Evolutionary conservation across 2,888 invertebrate species (phyloP), one percentile per base, ranked within the genome.

Genomic region (Adelognathus sp.): DNA sequence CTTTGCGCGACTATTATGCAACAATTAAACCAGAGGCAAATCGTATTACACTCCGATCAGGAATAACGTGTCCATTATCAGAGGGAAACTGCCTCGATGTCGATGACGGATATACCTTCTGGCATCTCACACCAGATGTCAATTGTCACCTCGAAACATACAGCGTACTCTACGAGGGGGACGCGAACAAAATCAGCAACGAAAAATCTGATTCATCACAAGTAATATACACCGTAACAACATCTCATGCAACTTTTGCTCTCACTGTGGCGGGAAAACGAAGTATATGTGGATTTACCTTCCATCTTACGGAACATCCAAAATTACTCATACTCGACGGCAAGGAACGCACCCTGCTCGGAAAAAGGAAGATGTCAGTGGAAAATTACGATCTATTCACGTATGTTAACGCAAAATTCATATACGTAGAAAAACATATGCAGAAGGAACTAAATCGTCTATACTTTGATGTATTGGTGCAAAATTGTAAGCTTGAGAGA

Each of bases 51-150:
- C 14, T 80, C 1, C 56, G 29, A 3, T 80, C 73, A 0, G 72
- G 81, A 41, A 9, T 41, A 1, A 6, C 36, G 0, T 81, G 79
- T 11, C 3, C 18, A 7, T 29, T 82, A 21, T 46, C 46, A 1
- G 36, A 31, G 0, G 52, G 56, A n/a, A 7, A 1, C 0, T 83
- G 74, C n/a, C 31, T 80, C 0, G 78, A 81, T 27, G 9, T 70
- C 0, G 80, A 79, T 3, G 79, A 76, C 7, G 80, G 77, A 11
- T 41, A 75, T 36, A 69, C 80, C 1, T 80, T 70, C 18, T 83
- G 83, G 79, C 16, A 63, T 5, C n/a, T 46, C 0, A 11, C 58
- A 9, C 80, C 81, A 0, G n/a, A 14, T 6, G 67, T 69, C 0
- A 46, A 67, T 7, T 80, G 83, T 16, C 27, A 24, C 1, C 69